Evolutionary conservation across 1,140 invertebrate species (phyloP), one percentile per base, ranked within the genome.

Genomic region (Coelopa frigida): DNA sequence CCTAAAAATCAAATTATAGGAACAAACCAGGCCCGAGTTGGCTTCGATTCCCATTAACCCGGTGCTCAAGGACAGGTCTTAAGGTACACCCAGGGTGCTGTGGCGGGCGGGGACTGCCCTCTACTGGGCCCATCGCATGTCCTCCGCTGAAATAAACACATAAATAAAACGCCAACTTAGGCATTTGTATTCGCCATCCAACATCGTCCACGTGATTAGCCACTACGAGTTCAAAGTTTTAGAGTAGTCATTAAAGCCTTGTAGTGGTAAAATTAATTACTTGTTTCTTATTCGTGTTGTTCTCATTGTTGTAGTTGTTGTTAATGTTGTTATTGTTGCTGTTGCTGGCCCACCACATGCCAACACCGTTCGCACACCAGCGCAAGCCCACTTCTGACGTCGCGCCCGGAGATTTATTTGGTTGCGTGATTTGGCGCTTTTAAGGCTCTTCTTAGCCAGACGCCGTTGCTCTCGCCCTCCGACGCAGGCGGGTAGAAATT

Each of bases 241-340:
- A 59, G 61, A 64, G 59, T 58, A 65, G 61, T 65, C 61, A 65
- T 65, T 65, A 65, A 65, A 65, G 55, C 57, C 61, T 65, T 65
- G 61, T 65, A 65, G 61, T 65, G 61, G 61, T 65, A 61, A 65
- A 65, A 65, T 65, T 65, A 65, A 65, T 65, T 65, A 65, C 61
- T 65, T 65, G 61, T 65, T 65, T 65, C 57, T 55, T 59, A 65
- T 61, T 61, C 64, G 61, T 65, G 59, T 65, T 56, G n/a, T n/a
- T n/a, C n/a, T n/a, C n/a, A n/a, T n/a, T n/a, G n/a, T n/a, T n/a
- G 61, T 65, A 65, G 61, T 65, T 65, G 59, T 55, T 59, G 61
- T 61, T 61, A 65, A 64, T 65, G 59, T 65, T 56, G n/a, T n/a
- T n/a, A n/a, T n/a, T n/a, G n/a, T n/a, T n/a, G n/a, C n/a, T n/a